phyloP scores from a whole-genome alignment of 2,797 vertebrate species.

The Alectoris magna region DNA sequence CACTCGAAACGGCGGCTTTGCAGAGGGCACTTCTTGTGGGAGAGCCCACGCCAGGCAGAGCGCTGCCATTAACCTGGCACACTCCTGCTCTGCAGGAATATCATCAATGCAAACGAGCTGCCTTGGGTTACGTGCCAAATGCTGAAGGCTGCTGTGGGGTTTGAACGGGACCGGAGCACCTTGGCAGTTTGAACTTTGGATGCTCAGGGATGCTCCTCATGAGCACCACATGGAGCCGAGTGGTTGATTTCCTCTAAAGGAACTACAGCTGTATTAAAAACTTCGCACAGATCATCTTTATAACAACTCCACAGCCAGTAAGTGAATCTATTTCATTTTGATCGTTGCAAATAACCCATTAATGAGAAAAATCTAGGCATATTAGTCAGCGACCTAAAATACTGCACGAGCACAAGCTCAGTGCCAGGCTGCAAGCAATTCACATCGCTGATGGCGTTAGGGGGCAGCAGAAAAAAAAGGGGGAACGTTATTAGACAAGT shows the following conservation, averaged over 20 bases:
- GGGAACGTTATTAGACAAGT: not conserved
- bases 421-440: conserved; percentile 49
- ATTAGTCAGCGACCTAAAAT: conserved; percentile 72
- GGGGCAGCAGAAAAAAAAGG: not conserved
- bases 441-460: not conserved
- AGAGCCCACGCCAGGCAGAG: not conserved
- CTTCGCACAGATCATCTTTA: conserved; percentile 74
- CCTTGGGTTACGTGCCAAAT: too few relatives aligned
- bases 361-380: conserved; percentile 77
- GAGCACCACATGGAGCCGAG: conserved; percentile 48
- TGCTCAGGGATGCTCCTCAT: not conserved
- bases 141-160: not conserved
- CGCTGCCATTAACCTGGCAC: not conserved
- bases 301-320: conserved; percentile 73
- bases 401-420: conserved; percentile 36
- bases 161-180: not conserved
- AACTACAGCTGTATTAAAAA: conserved; percentile 49
- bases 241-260: conserved; percentile 16
- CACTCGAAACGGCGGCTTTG: not conserved
- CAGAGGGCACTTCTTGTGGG: not conserved
- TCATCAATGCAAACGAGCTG: not conserved
- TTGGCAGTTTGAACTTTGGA: not conserved
- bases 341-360: conserved; percentile 78
- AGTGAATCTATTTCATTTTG: conserved; percentile 80
- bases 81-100: not conserved